Percentiles rank a stretch among this genome's conserved stretches.
phyloP scores from a whole-genome alignment of 2,113 vertebrate genomes.

The Paradoxurus hermaphroditus region DNA sequence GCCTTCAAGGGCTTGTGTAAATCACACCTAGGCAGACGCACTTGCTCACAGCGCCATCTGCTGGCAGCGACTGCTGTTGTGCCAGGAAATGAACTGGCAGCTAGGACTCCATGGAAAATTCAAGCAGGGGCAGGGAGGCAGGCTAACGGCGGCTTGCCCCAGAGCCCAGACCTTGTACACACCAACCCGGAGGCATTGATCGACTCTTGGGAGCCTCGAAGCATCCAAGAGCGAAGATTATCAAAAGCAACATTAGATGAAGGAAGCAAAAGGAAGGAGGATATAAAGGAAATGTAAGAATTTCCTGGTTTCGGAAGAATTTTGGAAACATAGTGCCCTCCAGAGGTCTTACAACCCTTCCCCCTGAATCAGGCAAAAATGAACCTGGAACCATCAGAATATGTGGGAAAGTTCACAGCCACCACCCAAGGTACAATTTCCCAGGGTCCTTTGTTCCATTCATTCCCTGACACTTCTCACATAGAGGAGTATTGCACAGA shows the following conservation, averaged over 20 bases:
- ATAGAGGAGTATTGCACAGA: neutral
- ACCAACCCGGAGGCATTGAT: neutral
- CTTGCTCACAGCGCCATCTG: constrained; percentile 86
- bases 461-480: neutral
- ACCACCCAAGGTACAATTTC: neutral
- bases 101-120: neutral
- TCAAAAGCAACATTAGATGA: neutral
- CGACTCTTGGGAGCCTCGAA: neutral
- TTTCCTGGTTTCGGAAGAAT: constrained; percentile 28
- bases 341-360: constrained; percentile 40
- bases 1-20: constrained; percentile 64
- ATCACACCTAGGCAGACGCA: constrained; percentile 61
- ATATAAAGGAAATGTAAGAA: neutral
- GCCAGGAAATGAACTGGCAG: neutral
- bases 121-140: neutral
- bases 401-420: neutral
- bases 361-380: neutral
- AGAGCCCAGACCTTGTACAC: neutral
- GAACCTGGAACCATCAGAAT: fast-evolving
- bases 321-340: constrained; percentile 54
- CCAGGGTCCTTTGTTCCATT: neutral
- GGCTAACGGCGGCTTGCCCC: fast-evolving
- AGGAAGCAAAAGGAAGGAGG: neutral
- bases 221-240: neutral
- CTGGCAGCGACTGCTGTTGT: constrained; percentile 70